Evolutionary conservation across 2,113 vertebrate species (phyloP).

Genomic region (Centropus unirufus): DNA sequence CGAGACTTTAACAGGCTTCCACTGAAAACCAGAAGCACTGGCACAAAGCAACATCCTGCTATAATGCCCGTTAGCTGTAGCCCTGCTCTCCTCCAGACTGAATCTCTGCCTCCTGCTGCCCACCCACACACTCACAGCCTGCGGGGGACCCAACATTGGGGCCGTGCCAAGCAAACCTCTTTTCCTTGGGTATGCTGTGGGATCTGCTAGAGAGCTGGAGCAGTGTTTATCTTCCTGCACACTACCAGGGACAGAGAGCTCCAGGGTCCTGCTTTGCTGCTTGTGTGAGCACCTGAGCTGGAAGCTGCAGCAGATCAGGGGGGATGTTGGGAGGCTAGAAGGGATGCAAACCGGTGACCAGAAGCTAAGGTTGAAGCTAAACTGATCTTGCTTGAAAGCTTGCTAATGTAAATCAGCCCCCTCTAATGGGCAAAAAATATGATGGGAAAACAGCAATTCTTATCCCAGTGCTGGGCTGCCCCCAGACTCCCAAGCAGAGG

Average conservation of each 20-base stretch:
- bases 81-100: not conserved
- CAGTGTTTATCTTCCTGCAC: accelerated
- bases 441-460: not conserved
- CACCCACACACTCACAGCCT: accelerated
- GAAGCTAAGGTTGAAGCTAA: not conserved
- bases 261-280: not conserved
- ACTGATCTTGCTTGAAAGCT: not conserved
- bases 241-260: accelerated
- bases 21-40: not conserved
- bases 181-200: accelerated
- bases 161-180: not conserved
- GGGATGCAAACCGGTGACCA: accelerated
- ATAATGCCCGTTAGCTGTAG: not conserved
- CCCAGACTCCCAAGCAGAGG: not conserved
- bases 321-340: not conserved
- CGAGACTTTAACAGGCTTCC: not conserved
- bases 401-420: not conserved
- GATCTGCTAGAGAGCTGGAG: not conserved
- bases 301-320: not conserved
- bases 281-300: accelerated
- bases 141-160: accelerated
- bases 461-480: not conserved
- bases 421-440: not conserved
- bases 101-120: not conserved
- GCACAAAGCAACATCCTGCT: not conserved